Percentiles rank a stretch among this genome's conserved stretches.
phyloP scores from a whole-genome alignment of 1,140 invertebrate genomes.

The Dinothrombium tinctorium region DNA sequence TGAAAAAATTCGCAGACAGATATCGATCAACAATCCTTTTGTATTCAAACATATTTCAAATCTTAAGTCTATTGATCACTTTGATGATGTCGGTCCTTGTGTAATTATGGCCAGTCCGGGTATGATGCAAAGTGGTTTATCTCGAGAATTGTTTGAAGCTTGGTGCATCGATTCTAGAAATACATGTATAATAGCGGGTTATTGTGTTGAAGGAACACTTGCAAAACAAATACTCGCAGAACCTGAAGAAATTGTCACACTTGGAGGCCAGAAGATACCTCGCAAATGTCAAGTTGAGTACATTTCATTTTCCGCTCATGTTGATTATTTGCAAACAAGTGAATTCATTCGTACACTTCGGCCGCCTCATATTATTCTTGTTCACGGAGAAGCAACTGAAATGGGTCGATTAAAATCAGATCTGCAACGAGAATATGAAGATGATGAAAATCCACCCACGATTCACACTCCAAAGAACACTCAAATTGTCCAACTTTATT shows the following conservation, averaged over 20 bases:
- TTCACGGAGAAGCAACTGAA: slow-evolving; percentile 96
- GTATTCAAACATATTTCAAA: slow-evolving; percentile 98
- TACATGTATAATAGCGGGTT: slow-evolving; percentile 93
- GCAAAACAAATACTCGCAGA: slow-evolving; percentile 93
- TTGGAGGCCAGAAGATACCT: slow-evolving; percentile 82
- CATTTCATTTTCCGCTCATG: slow-evolving; percentile 97
- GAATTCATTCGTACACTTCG: slow-evolving; percentile 85
- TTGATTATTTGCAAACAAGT: slow-evolving; percentile 94
- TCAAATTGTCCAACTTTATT: slow-evolving; percentile 70
- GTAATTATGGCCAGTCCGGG: slow-evolving; percentile 97
- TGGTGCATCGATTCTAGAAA: slow-evolving; percentile 97
- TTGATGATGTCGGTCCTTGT: slow-evolving; percentile 96
- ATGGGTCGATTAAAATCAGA: slow-evolving; percentile 89
- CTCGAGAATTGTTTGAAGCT: slow-evolving; percentile 86
- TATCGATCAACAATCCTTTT: slow-evolving; percentile 95
- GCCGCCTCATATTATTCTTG: slow-evolving; percentile 84
- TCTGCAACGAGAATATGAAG: slow-evolving; percentile 77
- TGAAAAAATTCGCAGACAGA: slow-evolving; percentile 79
- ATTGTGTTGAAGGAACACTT: slow-evolving; percentile 94
- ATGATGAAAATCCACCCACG: slow-evolving; percentile 62
- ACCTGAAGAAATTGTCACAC: slow-evolving; percentile 86
- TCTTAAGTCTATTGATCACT: slow-evolving; percentile 95
- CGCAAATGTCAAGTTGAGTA: slow-evolving; percentile 96
- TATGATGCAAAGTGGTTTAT: slow-evolving; percentile 98
- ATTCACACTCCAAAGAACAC: slow-evolving; percentile 93